Evolutionary conservation across 2,888 invertebrate genomes (phyloP).

Genomic region (Acleris cristana): DNA sequence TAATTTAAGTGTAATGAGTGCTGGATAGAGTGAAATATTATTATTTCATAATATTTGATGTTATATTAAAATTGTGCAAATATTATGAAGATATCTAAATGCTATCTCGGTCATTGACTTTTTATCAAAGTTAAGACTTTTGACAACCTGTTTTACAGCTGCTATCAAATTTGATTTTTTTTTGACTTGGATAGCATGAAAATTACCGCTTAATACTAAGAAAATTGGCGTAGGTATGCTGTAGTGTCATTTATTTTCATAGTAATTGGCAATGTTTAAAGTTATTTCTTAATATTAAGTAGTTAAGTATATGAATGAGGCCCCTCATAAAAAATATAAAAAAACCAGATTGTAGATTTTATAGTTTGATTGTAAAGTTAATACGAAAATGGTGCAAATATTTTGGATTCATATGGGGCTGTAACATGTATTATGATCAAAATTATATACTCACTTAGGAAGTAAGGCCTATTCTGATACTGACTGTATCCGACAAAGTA

Average conservation of each 20-base stretch:
- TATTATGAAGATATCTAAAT: slow-evolving; percentile 16
- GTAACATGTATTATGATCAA: slow-evolving; percentile 67
- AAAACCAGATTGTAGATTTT: no score
- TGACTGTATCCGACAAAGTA: neutral
- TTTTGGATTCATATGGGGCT: slow-evolving; percentile 40
- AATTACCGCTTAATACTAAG: slow-evolving; percentile 35
- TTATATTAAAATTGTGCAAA: slow-evolving; percentile 12
- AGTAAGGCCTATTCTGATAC: slow-evolving; percentile 24
- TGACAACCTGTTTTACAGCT: slow-evolving; percentile 14
- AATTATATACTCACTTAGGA: slow-evolving; percentile 65
- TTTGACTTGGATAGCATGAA: neutral
- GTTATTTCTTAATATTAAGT: neutral
- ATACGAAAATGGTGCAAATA: no score
- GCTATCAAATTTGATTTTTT: slow-evolving; percentile 2
- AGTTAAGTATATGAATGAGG: no score
- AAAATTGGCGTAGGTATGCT: slow-evolving; percentile 56
- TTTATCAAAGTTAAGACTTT: slow-evolving; percentile 8
- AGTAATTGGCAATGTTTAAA: slow-evolving; percentile 7
- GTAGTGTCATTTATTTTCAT: slow-evolving; percentile 4
- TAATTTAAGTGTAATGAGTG: slow-evolving; percentile 37
- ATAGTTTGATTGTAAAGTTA: no score
- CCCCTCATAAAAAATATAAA: no score
- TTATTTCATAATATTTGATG: slow-evolving; percentile 8
- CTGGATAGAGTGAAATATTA: slow-evolving; percentile 14
- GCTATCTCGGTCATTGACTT: slow-evolving; percentile 9